These are phyloP conservation scores for Melipona quadrifasciata DNA, from an alignment of 1,140 invertebrate species.

Conservation along the genomic window DNA sequence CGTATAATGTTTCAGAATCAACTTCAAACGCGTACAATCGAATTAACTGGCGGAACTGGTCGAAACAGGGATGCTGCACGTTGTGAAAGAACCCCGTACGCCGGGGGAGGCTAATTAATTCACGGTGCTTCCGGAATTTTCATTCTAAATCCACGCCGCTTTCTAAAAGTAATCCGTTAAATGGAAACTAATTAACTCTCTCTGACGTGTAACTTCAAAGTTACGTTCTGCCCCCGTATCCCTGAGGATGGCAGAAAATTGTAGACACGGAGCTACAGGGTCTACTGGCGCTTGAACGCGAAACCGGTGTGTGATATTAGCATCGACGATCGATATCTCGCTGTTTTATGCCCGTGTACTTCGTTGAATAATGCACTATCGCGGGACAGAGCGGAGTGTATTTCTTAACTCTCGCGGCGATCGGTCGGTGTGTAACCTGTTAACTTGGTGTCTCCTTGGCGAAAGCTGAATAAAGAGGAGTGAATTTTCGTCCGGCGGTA, in stretches of 20 bases:
- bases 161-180: not conserved
- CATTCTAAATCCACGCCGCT: no score
- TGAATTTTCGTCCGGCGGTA: not conserved
- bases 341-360: not conserved
- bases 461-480: not conserved
- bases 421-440: not conserved
- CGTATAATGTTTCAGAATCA: no score
- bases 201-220: not conserved
- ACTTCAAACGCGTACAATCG: no score
- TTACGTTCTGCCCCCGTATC: not conserved
- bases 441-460: not conserved
- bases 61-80: no score
- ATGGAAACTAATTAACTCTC: not conserved
- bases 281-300: not conserved
- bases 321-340: not conserved
- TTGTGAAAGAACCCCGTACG: no score
- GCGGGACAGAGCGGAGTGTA: not conserved
- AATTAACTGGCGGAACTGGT: no score
- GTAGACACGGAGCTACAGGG: not conserved
- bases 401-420: not conserved
- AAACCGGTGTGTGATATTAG: not conserved
- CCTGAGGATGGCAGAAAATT: not conserved
- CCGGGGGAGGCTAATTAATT: no score
- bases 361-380: not conserved
- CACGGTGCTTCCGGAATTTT: no score